These are phyloP conservation scores for Spodoptera frugiperda DNA, from an alignment of 1,140 invertebrate genomes.

Conservation along the genomic window DNA sequence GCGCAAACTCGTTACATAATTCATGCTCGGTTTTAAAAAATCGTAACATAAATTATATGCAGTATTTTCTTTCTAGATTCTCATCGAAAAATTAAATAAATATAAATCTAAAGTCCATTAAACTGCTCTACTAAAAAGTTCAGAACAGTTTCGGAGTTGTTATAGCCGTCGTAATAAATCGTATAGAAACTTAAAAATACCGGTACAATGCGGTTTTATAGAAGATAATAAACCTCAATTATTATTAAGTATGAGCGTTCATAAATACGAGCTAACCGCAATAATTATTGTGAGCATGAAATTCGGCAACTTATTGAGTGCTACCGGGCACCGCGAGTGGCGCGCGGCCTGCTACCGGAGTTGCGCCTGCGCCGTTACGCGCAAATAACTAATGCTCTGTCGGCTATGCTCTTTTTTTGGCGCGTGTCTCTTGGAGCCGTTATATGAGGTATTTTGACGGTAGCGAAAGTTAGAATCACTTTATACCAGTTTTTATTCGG, in stretches of 20 bases:
- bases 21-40: constrained; percentile 26
- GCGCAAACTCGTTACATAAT: constrained; percentile 31
- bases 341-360: constrained; percentile 8
- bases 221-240: constrained; percentile 48
- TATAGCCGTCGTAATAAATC: neutral
- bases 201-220: constrained; percentile 46
- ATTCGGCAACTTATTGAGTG: constrained; percentile 43
- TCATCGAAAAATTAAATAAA: constrained; percentile 18
- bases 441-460: constrained; percentile 68
- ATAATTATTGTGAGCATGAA: constrained; percentile 48
- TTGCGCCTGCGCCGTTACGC: constrained; percentile 57
- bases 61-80: constrained; percentile 26
- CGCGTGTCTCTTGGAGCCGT: constrained; percentile 80
- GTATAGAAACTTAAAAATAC: constrained; percentile 38
- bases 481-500: constrained; percentile 77
- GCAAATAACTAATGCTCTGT: constrained; percentile 71
- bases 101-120: constrained; percentile 30
- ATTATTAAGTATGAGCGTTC: constrained; percentile 48
- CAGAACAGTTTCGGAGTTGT: constrained; percentile 6
- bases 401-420: constrained; percentile 70
- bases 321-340: constrained; percentile 39
- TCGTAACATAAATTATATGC: constrained; percentile 12
- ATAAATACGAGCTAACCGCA: constrained; percentile 47
- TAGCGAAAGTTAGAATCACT: constrained; percentile 84
- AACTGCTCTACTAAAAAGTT: constrained; percentile 24